These are phyloP conservation scores for Drosophila melanosoma DNA, from an alignment of 2,888 invertebrate species.

Conservation along the genomic window DNA sequence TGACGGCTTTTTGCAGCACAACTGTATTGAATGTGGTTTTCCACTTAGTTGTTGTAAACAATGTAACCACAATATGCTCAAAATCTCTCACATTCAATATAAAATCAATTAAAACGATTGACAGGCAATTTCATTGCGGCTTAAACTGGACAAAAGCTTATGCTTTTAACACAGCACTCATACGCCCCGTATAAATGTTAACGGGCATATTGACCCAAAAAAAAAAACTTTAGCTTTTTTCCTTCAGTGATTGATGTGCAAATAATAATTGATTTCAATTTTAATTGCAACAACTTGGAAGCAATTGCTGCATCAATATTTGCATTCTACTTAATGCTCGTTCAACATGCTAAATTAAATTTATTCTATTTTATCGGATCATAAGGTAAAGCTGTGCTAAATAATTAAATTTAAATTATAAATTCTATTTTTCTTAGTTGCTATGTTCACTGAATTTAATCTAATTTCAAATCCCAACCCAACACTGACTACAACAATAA, in stretches of 20 bases:
- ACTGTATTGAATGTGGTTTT: slow-evolving; percentile 34
- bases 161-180: slow-evolving; percentile 28
- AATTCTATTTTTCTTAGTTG: not conserved
- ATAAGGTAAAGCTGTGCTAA: not conserved
- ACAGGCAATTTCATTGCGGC: slow-evolving; percentile 18
- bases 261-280: slow-evolving; percentile 50
- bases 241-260: slow-evolving; percentile 24
- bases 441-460: not conserved
- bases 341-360: not conserved
- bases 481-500: not conserved
- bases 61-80: slow-evolving; percentile 11
- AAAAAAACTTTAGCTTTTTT: slow-evolving; percentile 7
- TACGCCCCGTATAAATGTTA: slow-evolving; percentile 22
- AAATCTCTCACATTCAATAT: slow-evolving; percentile 35
- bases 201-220: slow-evolving; percentile 19
- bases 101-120: slow-evolving; percentile 64
- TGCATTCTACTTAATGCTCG: not conserved
- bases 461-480: not conserved
- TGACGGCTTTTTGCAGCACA: slow-evolving; percentile 52
- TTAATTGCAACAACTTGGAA: slow-evolving; percentile 19
- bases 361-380: too few species aligned
- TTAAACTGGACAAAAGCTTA: slow-evolving; percentile 9
- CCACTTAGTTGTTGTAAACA: not conserved
- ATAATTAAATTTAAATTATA: not conserved
- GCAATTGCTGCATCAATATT: slow-evolving; percentile 13